phyloP scores from a whole-genome alignment of 1,140 invertebrate species.

The Aphelenchoides avenae region DNA sequence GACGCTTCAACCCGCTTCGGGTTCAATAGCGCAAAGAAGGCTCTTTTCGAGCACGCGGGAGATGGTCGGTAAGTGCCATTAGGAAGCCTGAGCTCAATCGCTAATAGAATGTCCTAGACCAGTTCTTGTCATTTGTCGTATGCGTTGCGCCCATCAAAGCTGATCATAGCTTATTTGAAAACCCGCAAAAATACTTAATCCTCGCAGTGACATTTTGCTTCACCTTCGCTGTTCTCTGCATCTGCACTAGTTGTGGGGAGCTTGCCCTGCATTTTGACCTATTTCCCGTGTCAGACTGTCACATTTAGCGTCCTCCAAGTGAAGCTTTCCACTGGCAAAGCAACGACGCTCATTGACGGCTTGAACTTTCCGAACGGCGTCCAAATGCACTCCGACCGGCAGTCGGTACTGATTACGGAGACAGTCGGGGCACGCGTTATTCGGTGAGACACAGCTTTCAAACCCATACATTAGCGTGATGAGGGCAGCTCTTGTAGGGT shows the following conservation, averaged over 20 bases:
- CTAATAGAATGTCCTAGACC: no score
- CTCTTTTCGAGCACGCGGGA: slow-evolving; percentile 23
- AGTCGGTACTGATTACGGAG: slow-evolving; percentile 13
- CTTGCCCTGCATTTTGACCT: no score
- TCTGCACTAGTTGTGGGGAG: no score
- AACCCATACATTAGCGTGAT: no score
- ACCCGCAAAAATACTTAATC: not conserved
- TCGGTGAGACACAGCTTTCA: no score
- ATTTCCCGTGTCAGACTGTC: no score
- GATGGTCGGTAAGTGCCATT: slow-evolving; percentile 32
- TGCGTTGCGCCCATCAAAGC: no score
- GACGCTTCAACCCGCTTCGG: slow-evolving; percentile 24
- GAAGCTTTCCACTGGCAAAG: slow-evolving; percentile 32
- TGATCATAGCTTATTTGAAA: not conserved
- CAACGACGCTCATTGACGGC: slow-evolving; percentile 15
- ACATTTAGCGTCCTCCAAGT: slow-evolving; percentile 32
- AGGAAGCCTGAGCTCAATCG: no score
- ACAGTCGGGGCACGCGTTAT: no score
- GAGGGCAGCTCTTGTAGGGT: not conserved
- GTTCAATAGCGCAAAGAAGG: slow-evolving; percentile 7
- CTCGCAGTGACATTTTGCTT: no score
- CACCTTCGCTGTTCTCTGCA: no score
- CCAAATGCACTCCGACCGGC: slow-evolving; percentile 34
- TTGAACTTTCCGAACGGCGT: slow-evolving; percentile 35
- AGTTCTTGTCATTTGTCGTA: not conserved